Evolutionary conservation across 1,140 invertebrate species (phyloP).

Genomic region (Cydia fagiglandana): DNA sequence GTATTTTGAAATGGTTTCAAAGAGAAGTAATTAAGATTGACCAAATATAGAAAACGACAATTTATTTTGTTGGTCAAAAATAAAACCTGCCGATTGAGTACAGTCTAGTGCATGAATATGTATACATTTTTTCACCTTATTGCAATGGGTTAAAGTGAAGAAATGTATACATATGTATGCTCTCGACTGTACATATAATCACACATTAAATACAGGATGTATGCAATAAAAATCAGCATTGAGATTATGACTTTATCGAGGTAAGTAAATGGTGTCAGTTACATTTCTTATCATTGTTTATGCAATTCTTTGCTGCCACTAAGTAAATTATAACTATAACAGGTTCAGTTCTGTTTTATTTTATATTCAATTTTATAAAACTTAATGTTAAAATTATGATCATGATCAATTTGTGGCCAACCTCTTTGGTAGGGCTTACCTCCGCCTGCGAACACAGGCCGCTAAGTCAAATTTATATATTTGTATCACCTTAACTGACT

Average conservation of each 20-base stretch:
- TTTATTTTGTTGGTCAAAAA: background rate
- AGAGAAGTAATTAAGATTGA: background rate
- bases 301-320: background rate
- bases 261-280: conserved; percentile 9
- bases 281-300: background rate
- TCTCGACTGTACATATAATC: too few relatives aligned
- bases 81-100: background rate
- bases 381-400: too few relatives aligned
- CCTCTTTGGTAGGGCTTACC: too few relatives aligned
- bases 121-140: too few relatives aligned
- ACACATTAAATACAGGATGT: conserved; percentile 10
- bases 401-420: too few relatives aligned
- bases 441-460: too few relatives aligned
- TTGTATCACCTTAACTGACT: too few relatives aligned
- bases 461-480: too few relatives aligned
- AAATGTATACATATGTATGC: too few relatives aligned
- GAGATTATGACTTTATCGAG: conserved; percentile 1
- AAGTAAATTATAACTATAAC: background rate
- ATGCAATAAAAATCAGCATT: conserved; percentile 1
- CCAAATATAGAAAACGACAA: background rate
- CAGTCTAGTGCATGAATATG: too few relatives aligned
- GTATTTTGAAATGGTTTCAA: conserved; percentile 6
- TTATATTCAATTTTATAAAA: background rate
- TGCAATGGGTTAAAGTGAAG: too few relatives aligned
- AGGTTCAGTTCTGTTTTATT: too few relatives aligned